A percentile compares a stretch with the other conserved stretches of the same genome.
Conservation (phyloP, 2,888 invertebrate species). For the Orgyia antiqua region DNA sequence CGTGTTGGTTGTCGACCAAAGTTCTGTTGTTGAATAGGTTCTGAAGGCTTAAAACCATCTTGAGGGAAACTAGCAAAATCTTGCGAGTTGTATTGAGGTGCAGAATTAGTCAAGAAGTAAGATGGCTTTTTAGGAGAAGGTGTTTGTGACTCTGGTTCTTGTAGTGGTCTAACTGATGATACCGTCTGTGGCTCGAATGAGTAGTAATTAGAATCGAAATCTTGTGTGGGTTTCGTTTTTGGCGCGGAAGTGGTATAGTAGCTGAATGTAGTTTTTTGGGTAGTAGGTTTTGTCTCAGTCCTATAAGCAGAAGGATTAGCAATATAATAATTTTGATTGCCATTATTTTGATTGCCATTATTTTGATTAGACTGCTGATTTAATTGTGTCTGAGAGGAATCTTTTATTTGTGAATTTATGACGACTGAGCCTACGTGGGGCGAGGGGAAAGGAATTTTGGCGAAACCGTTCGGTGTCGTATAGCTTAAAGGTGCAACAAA, state of each 20-base stretch:
- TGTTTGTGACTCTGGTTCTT: slow-evolving; percentile 32
- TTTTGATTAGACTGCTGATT: slow-evolving; percentile 15
- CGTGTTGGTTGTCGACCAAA: slow-evolving; percentile 37
- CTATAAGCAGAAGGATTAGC: slow-evolving; percentile 20
- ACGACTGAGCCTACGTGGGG: slow-evolving; percentile 93
- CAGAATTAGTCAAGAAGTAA: slow-evolving; percentile 47
- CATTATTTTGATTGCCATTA: slow-evolving; percentile 6
- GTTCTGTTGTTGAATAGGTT: slow-evolving; percentile 35
- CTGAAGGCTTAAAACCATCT: slow-evolving; percentile 31
- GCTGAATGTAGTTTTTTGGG: slow-evolving; percentile 60
- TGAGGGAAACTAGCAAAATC: slow-evolving; percentile 39
- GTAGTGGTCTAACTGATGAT: slow-evolving; percentile 45
- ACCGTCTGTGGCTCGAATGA: slow-evolving; percentile 66
- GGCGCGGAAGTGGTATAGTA: slow-evolving; percentile 64
- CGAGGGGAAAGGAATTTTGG: slow-evolving; percentile 90
- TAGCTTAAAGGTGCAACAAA: slow-evolving; percentile 92
- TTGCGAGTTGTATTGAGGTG: slow-evolving; percentile 43
- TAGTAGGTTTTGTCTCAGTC: slow-evolving; percentile 47
- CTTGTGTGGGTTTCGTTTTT: slow-evolving; percentile 36
- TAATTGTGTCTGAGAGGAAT: slow-evolving; percentile 31
- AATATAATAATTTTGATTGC: slow-evolving; percentile 32
- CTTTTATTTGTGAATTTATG: slow-evolving; percentile 76
- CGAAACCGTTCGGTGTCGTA: slow-evolving; percentile 89
- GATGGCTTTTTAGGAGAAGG: slow-evolving; percentile 44
- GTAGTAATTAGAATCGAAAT: slow-evolving; percentile 54